Evolutionary conservation across 2,113 vertebrate genomes (phyloP).

Genomic region (Podiceps cristatus): DNA sequence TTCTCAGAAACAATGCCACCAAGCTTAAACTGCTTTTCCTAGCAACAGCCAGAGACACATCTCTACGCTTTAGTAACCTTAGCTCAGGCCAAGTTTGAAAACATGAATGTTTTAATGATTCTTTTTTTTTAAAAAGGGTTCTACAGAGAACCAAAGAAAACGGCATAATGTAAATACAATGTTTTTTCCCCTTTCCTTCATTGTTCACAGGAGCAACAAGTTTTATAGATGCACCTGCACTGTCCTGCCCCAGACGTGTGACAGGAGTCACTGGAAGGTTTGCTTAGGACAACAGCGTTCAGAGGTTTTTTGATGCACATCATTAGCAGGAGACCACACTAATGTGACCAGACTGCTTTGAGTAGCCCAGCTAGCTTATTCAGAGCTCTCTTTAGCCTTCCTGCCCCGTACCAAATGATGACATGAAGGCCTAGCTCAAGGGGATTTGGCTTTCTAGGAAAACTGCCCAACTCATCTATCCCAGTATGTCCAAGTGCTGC

Average conservation of each 20-base stretch:
- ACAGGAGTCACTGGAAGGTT: not conserved
- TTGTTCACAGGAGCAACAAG: not conserved
- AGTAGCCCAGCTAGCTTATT: not conserved
- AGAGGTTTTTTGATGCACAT: not conserved
- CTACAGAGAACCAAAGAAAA: not conserved
- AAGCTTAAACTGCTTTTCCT: conserved; percentile 1
- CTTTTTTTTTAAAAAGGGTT: not conserved
- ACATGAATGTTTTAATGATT: not conserved
- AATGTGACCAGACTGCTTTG: not conserved
- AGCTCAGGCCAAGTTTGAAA: not conserved
- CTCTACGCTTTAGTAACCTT: not conserved
- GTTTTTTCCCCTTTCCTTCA: not conserved
- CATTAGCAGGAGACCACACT: not conserved
- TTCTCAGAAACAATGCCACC: not conserved
- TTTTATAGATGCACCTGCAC: not conserved
- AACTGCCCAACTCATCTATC: not conserved
- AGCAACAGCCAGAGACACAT: not conserved
- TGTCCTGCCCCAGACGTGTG: not conserved
- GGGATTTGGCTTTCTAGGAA: not conserved
- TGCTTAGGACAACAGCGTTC: not conserved
- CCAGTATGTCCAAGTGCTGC: rapidly evolving
- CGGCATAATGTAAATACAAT: not conserved
- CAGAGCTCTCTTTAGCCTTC: not conserved
- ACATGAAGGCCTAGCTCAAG: not conserved
- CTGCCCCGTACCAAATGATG: not conserved